Evolutionary conservation across 2,888 invertebrate species (phyloP).

Genomic region (Congeria kusceri): DNA sequence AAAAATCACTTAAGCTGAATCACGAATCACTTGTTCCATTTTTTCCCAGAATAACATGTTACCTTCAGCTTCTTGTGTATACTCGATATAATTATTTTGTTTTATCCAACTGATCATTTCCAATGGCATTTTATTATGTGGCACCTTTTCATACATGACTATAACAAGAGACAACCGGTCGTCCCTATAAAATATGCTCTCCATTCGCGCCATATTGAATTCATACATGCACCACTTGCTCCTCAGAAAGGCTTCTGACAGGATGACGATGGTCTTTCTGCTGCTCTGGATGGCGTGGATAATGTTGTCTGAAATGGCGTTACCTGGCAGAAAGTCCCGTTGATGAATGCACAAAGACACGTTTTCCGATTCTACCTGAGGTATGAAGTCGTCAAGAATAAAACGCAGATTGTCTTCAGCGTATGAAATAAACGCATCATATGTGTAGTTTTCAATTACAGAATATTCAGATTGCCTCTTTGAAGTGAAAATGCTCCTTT

Average conservation of each 20-base stretch:
- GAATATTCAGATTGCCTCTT: background rate
- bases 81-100: slow-evolving; percentile 28
- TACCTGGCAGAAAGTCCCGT: slow-evolving; percentile 68
- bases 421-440: slow-evolving; percentile 53
- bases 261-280: slow-evolving; percentile 64
- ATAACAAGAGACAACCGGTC: slow-evolving; percentile 22
- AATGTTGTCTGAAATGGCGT: slow-evolving; percentile 66
- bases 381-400: slow-evolving; percentile 22
- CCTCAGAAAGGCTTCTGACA: slow-evolving; percentile 61
- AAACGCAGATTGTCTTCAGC: slow-evolving; percentile 42
- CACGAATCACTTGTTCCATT: too few species aligned
- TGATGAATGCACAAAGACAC: slow-evolving; percentile 65
- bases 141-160: slow-evolving; percentile 23
- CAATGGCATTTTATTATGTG: slow-evolving; percentile 13
- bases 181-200: slow-evolving; percentile 50
- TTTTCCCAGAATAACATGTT: slow-evolving; percentile 29
- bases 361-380: slow-evolving; percentile 29
- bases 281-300: slow-evolving; percentile 64
- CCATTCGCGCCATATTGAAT: slow-evolving; percentile 68
- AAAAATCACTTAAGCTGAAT: too few species aligned
- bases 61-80: slow-evolving; percentile 15
- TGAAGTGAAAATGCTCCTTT: slow-evolving; percentile 35
- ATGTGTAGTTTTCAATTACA: slow-evolving; percentile 18
- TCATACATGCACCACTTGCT: slow-evolving; percentile 73
- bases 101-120: slow-evolving; percentile 39